phyloP scores from a whole-genome alignment of 2,113 vertebrate genomes.

The Chinchilla lanigera region DNA sequence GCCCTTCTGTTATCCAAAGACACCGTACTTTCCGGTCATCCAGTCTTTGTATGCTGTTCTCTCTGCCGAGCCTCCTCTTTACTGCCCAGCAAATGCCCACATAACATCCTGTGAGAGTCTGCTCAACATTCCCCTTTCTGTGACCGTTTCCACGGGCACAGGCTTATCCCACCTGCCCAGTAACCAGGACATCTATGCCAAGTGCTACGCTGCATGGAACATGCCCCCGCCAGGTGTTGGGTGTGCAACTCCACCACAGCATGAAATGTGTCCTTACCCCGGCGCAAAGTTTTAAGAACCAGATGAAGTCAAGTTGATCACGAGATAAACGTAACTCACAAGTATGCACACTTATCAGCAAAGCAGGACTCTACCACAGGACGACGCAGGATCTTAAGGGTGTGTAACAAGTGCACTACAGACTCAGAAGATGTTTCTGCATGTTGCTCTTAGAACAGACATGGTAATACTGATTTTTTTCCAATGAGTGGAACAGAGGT shows the following conservation, averaged over 20 bases:
- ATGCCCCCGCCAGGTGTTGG: neutral
- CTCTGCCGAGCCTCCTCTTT: neutral
- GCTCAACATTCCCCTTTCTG: neutral
- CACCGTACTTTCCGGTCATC: neutral
- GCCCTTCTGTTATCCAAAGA: neutral
- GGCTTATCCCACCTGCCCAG: neutral
- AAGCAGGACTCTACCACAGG: neutral
- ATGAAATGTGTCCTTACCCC: neutral
- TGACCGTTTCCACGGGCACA: neutral
- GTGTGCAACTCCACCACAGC: neutral
- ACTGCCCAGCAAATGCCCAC: neutral
- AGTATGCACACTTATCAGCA: neutral
- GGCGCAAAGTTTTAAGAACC: neutral
- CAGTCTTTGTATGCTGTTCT: neutral
- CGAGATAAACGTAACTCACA: neutral
- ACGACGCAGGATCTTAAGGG: accelerated
- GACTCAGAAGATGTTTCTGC: neutral
- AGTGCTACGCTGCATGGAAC: neutral
- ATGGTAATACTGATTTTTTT: neutral
- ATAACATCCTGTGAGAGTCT: neutral
- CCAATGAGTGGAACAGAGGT: neutral
- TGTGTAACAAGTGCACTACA: accelerated
- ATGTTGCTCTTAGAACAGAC: neutral
- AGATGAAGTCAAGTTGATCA: neutral
- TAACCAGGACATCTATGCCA: neutral